Conservation (phyloP, 2,797 vertebrate genomes). For the Jordanella pulchra region DNA sequence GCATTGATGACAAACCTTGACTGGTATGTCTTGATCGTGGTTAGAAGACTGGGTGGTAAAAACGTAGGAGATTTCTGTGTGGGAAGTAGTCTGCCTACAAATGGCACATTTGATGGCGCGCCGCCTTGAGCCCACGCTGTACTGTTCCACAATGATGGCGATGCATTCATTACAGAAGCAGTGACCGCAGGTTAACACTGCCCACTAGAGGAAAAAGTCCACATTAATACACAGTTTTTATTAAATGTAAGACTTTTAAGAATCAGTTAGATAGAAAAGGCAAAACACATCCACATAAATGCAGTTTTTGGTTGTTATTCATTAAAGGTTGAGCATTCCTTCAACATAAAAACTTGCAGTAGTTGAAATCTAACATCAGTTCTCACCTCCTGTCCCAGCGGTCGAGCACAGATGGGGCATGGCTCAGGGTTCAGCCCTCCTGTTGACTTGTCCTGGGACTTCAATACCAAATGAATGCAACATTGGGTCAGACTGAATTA, state of each 20-base stretch:
- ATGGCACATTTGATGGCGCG: constrained; percentile 96
- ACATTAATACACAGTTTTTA: neutral
- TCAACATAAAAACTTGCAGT: neutral
- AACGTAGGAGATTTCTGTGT: constrained; percentile 96
- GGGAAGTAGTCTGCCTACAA: constrained; percentile 94
- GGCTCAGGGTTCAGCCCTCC: constrained; percentile 96
- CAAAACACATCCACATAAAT: neutral
- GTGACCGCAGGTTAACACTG: constrained; percentile 95
- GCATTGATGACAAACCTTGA: constrained; percentile 83
- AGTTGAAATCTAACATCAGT: neutral
- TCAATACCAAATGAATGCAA: neutral
- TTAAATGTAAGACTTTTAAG: neutral
- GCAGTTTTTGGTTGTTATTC: neutral
- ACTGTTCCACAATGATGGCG: constrained; percentile 96
- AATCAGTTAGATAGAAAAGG: neutral
- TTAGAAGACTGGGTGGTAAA: constrained; percentile 89
- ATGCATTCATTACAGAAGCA: constrained; percentile 98
- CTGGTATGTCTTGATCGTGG: constrained; percentile 91
- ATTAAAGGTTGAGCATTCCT: neutral
- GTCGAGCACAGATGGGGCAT: constrained; percentile 95
- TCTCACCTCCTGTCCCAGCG: constrained; percentile 92
- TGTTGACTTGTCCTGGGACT: constrained; percentile 97
- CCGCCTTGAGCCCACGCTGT: constrained; percentile 90
- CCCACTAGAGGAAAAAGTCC: constrained; percentile 84
- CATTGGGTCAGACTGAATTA: neutral